Conservation (phyloP, 2,113 vertebrate species). For the Rhombomys opimus region DNA sequence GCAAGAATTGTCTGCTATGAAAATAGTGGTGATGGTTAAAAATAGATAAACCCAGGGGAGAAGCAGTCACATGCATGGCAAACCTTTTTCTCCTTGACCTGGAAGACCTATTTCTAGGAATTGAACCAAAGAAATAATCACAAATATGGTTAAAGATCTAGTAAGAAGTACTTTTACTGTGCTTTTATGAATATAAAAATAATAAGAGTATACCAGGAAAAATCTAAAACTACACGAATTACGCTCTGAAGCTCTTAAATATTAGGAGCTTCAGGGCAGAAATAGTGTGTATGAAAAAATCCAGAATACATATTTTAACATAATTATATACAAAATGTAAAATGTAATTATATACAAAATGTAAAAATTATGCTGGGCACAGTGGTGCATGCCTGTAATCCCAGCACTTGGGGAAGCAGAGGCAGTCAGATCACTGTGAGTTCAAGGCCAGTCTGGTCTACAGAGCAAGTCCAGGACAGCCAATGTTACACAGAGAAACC, state of each 20-base stretch:
- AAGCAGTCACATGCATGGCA: background rate
- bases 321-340: background rate
- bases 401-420: no score
- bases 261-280: background rate
- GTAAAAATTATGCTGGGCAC: no score
- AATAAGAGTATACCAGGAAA: background rate
- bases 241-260: background rate
- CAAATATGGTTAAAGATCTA: background rate
- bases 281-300: background rate
- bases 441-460: no score
- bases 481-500: no score
- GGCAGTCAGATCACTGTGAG: no score
- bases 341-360: no score
- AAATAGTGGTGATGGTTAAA: background rate
- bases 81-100: background rate
- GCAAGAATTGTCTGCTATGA: background rate
- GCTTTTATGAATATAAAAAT: background rate
- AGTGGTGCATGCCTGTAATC: no score
- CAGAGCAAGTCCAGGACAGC: no score
- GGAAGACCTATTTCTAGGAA: background rate
- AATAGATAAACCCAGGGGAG: background rate
- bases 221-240: background rate
- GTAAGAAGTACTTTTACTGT: background rate
- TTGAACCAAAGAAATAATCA: background rate
- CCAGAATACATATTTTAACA: background rate